A percentile compares a stretch with the other conserved stretches of the same genome.
Conservation (phyloP, 2,797 vertebrate genomes). For the Chanos chanos region DNA sequence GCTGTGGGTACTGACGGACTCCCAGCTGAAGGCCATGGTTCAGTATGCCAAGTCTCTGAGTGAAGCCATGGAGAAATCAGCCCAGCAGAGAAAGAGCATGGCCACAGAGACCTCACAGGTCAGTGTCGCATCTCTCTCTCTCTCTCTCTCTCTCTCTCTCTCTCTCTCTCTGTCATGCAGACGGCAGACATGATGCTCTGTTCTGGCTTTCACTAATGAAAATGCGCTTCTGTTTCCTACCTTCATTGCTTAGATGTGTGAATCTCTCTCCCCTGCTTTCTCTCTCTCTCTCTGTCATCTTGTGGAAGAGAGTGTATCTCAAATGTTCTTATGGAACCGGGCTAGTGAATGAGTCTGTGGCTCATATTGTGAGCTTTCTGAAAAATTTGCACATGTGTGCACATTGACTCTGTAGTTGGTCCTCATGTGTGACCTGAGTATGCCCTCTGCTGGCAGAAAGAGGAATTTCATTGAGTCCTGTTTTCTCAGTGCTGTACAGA, state of each 20-base stretch:
- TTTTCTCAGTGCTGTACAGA: too few species aligned
- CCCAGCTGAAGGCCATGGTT: conserved; percentile 97
- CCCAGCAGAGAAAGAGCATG: conserved; percentile 94
- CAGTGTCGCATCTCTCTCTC: conserved; percentile 4
- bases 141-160: conserved; percentile 3
- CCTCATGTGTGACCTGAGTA: too few species aligned
- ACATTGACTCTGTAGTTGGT: too few species aligned
- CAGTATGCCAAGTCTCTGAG: conserved; percentile 98
- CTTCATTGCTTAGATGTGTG: background rate
- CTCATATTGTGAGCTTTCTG: too few species aligned
- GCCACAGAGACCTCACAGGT: conserved; percentile 84
- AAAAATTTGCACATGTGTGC: too few species aligned
- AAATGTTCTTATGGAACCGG: too few species aligned
- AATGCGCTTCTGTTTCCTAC: background rate
- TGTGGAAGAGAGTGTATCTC: too few species aligned
- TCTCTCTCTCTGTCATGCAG: background rate
- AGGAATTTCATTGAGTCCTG: too few species aligned
- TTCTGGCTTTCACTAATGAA: background rate
- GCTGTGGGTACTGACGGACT: conserved; percentile 98
- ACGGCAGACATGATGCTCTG: background rate
- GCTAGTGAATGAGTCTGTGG: too few species aligned
- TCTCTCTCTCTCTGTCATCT: conserved; percentile 19
- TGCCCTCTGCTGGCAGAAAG: too few species aligned
- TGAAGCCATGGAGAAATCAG: conserved; percentile 96
- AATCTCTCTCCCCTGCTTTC: background rate